Base-by-base conservation (phyloP, 2,797 vertebrate species). In the Falco novaeseelandiae region DNA sequence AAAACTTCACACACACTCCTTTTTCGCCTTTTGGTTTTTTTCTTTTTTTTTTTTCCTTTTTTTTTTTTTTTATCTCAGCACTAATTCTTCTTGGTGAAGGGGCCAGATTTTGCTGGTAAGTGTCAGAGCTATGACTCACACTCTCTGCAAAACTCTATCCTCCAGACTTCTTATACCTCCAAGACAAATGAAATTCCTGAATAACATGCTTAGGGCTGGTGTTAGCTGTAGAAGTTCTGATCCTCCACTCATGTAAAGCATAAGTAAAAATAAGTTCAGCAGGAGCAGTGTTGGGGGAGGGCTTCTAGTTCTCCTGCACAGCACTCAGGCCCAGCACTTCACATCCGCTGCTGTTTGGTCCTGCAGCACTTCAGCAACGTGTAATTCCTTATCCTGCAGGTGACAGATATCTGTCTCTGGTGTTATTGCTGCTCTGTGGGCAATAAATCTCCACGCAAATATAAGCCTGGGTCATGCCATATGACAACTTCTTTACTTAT, bases 401-500 rank as follows among this genome's bases (percentile, higher is more conserved):
- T 85, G 87, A 85, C 82, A 95, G 72, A 83, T 89, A 74, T 71
- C 44, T 44, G 44, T 44, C 87, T 81, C 63, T 70, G 58, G 80
- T 80, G 67, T 77, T 94, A 78, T 44, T 92, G 55, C 83, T 93
- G 57, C 42, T 91, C 58, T 82, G 66, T 87, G 76, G 71, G 86
- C 46, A 94, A 83, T 90, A 92, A 96, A 92, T 90, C 84, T 77
- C 57, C 57, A 48, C 62, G 82, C 69, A 85, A 51, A 90, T 95
- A 84, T 74, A 89, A 94, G 73, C 57, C 59, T 89, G 74, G 95
- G 90, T 97, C 95, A 95, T 38, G 42, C 70, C 62, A 71, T 62
- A 86, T 91, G 94, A 96, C 92, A 96, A 76, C 90, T 94, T 94
- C 76, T 80, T 94, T 84, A 66, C 87, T 96, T 95, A 96, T 96